Conservation (phyloP, 1,140 invertebrate species). For the Eueides isabella region DNA sequence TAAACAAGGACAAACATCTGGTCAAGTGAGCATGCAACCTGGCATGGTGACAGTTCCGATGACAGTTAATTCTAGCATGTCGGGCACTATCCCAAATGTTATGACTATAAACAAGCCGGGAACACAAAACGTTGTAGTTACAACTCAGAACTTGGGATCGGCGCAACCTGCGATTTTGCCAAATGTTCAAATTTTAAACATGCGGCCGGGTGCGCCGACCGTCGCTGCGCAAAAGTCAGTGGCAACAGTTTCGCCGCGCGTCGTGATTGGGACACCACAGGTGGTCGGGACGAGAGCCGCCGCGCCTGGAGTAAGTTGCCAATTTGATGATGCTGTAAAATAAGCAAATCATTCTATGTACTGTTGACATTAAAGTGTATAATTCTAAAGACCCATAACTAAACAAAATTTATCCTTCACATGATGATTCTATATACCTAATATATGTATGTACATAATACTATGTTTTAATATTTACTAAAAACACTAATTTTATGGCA, state of each 20-base stretch:
- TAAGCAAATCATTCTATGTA: neutral
- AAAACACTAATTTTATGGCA: slow-evolving; percentile 2
- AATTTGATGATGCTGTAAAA: slow-evolving; percentile 24
- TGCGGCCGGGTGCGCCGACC: slow-evolving; percentile 87
- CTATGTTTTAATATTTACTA: slow-evolving; percentile 14
- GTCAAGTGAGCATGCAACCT: slow-evolving; percentile 83
- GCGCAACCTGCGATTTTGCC: slow-evolving; percentile 85
- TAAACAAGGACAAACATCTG: slow-evolving; percentile 84
- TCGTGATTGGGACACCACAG: slow-evolving; percentile 90
- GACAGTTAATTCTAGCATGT: slow-evolving; percentile 84
- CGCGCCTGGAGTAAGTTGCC: slow-evolving; percentile 88
- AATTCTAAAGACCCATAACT: slow-evolving; percentile 14
- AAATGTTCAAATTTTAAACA: slow-evolving; percentile 94
- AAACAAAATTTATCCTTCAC: neutral
- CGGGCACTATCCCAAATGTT: slow-evolving; percentile 75
- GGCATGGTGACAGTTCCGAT: slow-evolving; percentile 87
- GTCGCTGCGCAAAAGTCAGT: slow-evolving; percentile 88
- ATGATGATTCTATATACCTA: neutral
- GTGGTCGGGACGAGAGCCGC: slow-evolving; percentile 91
- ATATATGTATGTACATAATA: neutral
- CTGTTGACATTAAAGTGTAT: neutral
- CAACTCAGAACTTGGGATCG: slow-evolving; percentile 83
- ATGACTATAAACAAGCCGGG: slow-evolving; percentile 82
- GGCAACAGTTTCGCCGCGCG: slow-evolving; percentile 87
- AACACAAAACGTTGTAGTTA: slow-evolving; percentile 80